Evolutionary conservation across 2,888 invertebrate genomes (phyloP).

Genomic region (Dolomedes plantarius): DNA sequence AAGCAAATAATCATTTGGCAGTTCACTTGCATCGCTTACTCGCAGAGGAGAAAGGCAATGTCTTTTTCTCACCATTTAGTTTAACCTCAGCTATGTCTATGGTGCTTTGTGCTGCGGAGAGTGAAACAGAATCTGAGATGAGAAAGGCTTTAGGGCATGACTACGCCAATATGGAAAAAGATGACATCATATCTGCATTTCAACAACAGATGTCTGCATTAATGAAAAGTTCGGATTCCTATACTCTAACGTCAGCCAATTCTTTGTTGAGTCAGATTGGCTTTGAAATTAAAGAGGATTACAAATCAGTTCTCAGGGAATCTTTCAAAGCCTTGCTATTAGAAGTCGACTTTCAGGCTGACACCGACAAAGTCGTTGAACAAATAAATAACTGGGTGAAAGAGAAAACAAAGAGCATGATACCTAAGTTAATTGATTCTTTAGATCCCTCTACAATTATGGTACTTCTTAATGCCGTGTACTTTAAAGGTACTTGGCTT

Average conservation of each 20-base stretch:
- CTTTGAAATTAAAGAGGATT: constrained; percentile 21
- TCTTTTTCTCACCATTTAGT: constrained; percentile 58
- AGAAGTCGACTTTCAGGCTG: constrained; percentile 48
- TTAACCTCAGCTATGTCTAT: constrained; percentile 55
- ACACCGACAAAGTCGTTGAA: neutral
- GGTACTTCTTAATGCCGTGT: constrained; percentile 78
- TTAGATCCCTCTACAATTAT: constrained; percentile 74
- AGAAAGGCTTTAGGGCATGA: constrained; percentile 30
- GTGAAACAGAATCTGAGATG: constrained; percentile 32
- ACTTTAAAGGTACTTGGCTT: constrained; percentile 78
- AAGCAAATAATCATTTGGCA: constrained; percentile 37
- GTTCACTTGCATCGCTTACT: constrained; percentile 27
- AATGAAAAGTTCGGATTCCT: neutral
- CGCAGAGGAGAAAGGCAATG: constrained; percentile 31
- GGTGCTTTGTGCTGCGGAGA: constrained; percentile 32
- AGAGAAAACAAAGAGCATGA: constrained; percentile 28
- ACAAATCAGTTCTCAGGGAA: constrained; percentile 26
- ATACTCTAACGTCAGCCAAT: constrained; percentile 32
- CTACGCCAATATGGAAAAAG: neutral
- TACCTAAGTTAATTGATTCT: constrained; percentile 47
- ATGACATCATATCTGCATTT: constrained; percentile 5
- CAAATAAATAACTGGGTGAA: constrained; percentile 37
- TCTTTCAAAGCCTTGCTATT: constrained; percentile 41
- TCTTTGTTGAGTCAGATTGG: neutral
- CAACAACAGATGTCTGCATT: constrained; percentile 9